These are phyloP conservation scores for Dryobota labecula DNA, from an alignment of 2,888 invertebrate species.

Conservation along the genomic window DNA sequence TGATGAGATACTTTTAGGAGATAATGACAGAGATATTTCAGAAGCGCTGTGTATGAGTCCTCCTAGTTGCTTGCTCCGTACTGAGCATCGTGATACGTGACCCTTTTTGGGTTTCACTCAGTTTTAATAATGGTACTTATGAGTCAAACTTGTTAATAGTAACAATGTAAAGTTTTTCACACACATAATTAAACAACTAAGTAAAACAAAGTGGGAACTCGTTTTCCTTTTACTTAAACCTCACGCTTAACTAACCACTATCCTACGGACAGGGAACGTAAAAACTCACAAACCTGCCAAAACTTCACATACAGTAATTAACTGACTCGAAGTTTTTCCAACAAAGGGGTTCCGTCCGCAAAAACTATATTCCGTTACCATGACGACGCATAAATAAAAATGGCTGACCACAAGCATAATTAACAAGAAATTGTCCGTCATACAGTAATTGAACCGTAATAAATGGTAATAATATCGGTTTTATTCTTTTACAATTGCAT, in stretches of 20 bases:
- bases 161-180: conserved; percentile 27
- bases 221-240: conserved; percentile 60
- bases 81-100: too few relatives aligned
- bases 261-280: conserved; percentile 53
- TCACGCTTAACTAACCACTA: conserved; percentile 54
- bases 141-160: conserved; percentile 15
- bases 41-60: neutral
- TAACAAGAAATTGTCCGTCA: conserved; percentile 63
- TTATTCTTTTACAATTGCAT: conserved; percentile 56
- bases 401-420: conserved; percentile 53
- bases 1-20: neutral
- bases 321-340: conserved; percentile 80
- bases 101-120: neutral
- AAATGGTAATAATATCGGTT: conserved; percentile 53
- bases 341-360: conserved; percentile 75
- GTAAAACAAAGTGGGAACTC: conserved; percentile 51
- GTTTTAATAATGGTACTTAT: conserved; percentile 14
- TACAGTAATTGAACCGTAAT: conserved; percentile 60
- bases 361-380: conserved; percentile 78
- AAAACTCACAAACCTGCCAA: conserved; percentile 75
- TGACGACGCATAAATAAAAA: conserved; percentile 76
- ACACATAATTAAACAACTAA: conserved; percentile 43
- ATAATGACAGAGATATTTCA: neutral
- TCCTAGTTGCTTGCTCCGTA: neutral
- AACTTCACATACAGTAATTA: conserved; percentile 81